A percentile compares a stretch with the other conserved stretches of the same genome.
phyloP scores from a whole-genome alignment of 2,797 vertebrate genomes.

The Acropternis orthonyx region DNA sequence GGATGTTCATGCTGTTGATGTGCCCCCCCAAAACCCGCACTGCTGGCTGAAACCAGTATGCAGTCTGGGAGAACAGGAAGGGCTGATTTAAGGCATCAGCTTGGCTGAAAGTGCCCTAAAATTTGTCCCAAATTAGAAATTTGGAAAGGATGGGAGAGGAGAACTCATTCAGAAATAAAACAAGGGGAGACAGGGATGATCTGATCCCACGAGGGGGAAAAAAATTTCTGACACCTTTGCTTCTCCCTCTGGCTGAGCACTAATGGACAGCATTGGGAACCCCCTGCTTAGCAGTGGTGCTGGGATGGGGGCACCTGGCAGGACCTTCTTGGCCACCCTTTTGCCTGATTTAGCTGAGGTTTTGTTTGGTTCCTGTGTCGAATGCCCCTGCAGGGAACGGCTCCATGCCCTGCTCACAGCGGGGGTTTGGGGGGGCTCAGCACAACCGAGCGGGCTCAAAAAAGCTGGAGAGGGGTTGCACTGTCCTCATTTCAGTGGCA shows the following conservation, averaged over 20 bases:
- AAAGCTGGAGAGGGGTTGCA: not conserved
- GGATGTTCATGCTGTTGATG: not conserved
- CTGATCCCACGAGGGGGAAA: fast-evolving
- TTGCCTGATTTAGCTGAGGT: not conserved
- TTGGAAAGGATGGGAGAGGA: not conserved
- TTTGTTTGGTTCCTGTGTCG: not conserved
- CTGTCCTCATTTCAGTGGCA: not conserved
- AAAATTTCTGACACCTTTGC: not conserved
- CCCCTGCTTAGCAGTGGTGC: not conserved
- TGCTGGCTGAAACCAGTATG: not conserved
- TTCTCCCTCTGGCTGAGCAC: not conserved
- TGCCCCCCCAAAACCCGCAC: not conserved
- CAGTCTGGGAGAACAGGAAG: not conserved
- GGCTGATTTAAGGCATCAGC: not conserved
- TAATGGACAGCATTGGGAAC: fast-evolving
- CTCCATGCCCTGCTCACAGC: fast-evolving
- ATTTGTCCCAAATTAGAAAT: not conserved
- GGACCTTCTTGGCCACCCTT: not conserved
- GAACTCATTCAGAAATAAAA: not conserved
- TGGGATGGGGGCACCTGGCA: fast-evolving
- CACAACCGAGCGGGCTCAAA: fast-evolving
- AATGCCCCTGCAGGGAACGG: fast-evolving
- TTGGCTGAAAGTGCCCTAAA: not conserved
- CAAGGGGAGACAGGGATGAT: not conserved
- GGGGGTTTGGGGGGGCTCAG: not conserved